Evolutionary conservation across 2,797 vertebrate genomes (phyloP), one percentile per base, ranked within the genome.

Genomic region (Cottoperca gobio): DNA sequence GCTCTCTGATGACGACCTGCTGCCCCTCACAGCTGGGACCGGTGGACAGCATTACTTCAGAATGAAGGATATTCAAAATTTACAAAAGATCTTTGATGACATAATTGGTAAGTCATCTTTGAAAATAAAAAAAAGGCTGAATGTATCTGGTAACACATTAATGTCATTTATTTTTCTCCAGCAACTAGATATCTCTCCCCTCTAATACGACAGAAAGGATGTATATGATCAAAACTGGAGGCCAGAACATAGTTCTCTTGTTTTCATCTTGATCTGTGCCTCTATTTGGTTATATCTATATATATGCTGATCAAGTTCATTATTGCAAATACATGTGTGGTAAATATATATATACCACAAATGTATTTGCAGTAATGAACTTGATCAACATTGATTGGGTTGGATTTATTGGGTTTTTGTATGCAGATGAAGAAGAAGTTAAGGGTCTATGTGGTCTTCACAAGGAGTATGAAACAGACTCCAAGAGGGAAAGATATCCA

Each of bases 371-470:
- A 33, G 49, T 26, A 0, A 43, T 58, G 28, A 43, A 23, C 42
- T 68, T 54, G 21, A 70, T 3, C 10, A 35, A 31, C 10, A 35
- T 1, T 54, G 0, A 21, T 0, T 24, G 54, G n/a, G 2, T 59
- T 69, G 0, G 17, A 8, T 73, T 39, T 23, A 1, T 52, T 40
- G 1, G 33, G 12, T 39, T 50, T 71, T 54, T 57, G 21, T 19
- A 17, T 80, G 28, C 84, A 94, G 93, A 92, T 88, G 90, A 91
- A 60, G 40, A 39, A 0, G 75, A 87, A 0, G 89, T 94, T 4
- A 9, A 37, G 4, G 89, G 84, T 52, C 37, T 87, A 4, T 94
- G 93, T 76, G 93, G 93, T 54, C 91, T 93, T 76, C 64, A 92
- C 73, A 80, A 5, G 39, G 52, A 40, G 0, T 71, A 78, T 61